phyloP scores from a whole-genome alignment of 2,113 vertebrate species.

The rabbit (Oryctolagus cuniculus) region mOryCun1.1 NC_091436.1:32466001-32466500 shows the following conservation, averaged over 20 bases:
- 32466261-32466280: neutral
- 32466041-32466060: too few species aligned
- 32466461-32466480: neutral
- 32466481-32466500: neutral
- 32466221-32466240: too few species aligned
- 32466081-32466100: too few species aligned
- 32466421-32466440: neutral
- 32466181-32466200: too few species aligned
- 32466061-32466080: too few species aligned
- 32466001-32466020: too few species aligned
- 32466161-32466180: too few species aligned
- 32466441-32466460: neutral
- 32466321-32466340: conserved; percentile 24
- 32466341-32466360: conserved; percentile 18
- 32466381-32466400: neutral
- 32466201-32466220: neutral
- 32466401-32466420: neutral
- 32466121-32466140: too few species aligned
- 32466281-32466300: neutral
- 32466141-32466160: too few species aligned
- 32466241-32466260: neutral
- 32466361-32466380: neutral
- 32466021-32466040: too few species aligned
- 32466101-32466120: too few species aligned
- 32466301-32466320: neutral